Evolutionary conservation across 2,113 vertebrate genomes (phyloP).

Genomic region (Corynorhinus townsendii): DNA sequence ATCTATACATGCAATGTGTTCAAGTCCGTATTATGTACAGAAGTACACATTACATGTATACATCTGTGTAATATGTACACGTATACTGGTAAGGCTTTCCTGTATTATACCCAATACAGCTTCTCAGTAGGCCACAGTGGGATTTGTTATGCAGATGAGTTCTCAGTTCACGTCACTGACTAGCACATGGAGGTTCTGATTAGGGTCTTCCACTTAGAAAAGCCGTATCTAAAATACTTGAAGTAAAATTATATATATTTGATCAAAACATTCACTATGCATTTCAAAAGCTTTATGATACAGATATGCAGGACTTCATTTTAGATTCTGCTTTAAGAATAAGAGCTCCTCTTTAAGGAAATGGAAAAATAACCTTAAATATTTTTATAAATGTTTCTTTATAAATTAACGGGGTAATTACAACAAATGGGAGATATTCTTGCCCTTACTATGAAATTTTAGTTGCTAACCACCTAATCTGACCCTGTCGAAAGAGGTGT

Average conservation of each 20-base stretch:
- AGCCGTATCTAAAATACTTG: background rate
- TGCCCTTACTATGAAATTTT: background rate
- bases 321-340: conserved; percentile 5
- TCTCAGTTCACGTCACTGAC: background rate
- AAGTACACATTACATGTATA: too few species aligned
- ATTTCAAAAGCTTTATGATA: conserved; percentile 16
- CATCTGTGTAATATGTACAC: background rate
- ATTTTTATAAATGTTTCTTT: background rate
- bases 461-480: background rate
- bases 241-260: background rate
- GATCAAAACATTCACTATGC: conserved; percentile 16
- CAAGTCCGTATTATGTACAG: background rate
- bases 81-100: background rate
- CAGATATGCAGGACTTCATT: background rate
- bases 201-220: background rate
- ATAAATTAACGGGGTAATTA: background rate
- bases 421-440: background rate
- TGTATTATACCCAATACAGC: background rate
- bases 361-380: background rate
- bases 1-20: background rate
- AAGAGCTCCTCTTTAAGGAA: background rate
- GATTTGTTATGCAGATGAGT: background rate
- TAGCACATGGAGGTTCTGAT: background rate
- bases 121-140: background rate
- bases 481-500: background rate